These are phyloP conservation scores for Austrofundulus limnaeus DNA, from an alignment of 2,113 vertebrate species.

Conservation along the genomic window DNA sequence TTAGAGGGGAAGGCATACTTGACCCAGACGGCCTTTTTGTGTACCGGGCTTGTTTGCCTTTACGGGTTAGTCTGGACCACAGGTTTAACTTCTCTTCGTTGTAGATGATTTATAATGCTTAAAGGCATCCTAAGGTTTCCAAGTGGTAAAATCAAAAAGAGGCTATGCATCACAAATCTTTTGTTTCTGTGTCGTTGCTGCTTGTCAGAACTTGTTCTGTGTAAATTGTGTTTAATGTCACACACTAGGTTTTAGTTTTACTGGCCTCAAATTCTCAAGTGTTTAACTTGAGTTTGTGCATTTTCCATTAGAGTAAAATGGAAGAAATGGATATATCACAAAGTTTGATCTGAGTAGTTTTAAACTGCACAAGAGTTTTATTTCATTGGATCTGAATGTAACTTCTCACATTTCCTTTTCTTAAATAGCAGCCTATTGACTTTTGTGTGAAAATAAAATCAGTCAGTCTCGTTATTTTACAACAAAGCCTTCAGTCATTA, in stretches of 20 bases:
- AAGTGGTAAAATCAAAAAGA: not conserved
- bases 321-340: too few relatives aligned
- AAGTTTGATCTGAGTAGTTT: too few relatives aligned
- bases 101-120: not conserved
- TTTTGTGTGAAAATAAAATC: too few relatives aligned
- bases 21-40: conserved; percentile 61
- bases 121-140: not conserved
- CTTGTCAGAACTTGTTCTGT: not conserved
- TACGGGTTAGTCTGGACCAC: not conserved
- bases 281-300: too few relatives aligned
- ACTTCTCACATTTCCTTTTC: too few relatives aligned
- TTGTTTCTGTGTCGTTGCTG: not conserved
- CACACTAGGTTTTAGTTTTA: not conserved
- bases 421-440: too few relatives aligned
- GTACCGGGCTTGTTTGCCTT: conserved; percentile 18
- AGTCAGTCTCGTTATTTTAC: too few relatives aligned
- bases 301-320: too few relatives aligned
- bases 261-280: too few relatives aligned
- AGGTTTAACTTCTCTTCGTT: not conserved
- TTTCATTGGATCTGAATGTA: too few relatives aligned
- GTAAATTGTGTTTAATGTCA: not conserved
- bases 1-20: conserved; percentile 69
- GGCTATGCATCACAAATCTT: not conserved
- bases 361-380: too few relatives aligned
- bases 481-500: too few relatives aligned